Percentiles rank a stretch among this genome's conserved stretches.
phyloP scores from a whole-genome alignment of 1,140 invertebrate species.

The Hycleus cichorii region DNA sequence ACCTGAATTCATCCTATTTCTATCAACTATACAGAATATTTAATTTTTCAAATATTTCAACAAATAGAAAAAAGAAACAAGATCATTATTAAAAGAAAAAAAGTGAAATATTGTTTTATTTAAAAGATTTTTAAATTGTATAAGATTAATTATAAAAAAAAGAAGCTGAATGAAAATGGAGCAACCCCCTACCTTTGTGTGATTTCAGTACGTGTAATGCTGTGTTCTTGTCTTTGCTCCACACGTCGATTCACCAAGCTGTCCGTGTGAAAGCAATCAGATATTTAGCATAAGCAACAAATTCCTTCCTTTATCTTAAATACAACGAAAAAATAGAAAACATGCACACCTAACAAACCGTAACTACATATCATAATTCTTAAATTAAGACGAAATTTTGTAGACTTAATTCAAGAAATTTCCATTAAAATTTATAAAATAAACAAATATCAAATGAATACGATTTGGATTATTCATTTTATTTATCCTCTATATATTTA shows the following conservation, averaged over 20 bases:
- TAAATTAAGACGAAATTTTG: constrained; percentile 2
- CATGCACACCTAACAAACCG: too few species aligned
- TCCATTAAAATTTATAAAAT: too few species aligned
- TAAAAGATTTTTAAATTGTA: too few species aligned
- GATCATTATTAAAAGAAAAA: constrained; percentile 6
- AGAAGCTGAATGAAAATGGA: constrained; percentile 2
- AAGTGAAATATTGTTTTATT: background rate
- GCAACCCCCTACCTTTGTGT: constrained; percentile 52
- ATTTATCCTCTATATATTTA: too few species aligned
- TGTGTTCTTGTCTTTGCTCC: constrained; percentile 61
- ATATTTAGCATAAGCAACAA: constrained; percentile 26
- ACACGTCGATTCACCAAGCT: constrained; percentile 62
- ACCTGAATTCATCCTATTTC: too few species aligned
- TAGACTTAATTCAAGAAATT: too few species aligned
- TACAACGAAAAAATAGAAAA: too few species aligned
- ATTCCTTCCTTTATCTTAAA: too few species aligned
- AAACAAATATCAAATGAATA: too few species aligned
- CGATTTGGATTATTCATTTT: too few species aligned
- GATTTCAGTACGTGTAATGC: constrained; percentile 60
- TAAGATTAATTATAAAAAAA: constrained; percentile 8
- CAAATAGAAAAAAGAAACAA: constrained; percentile 3
- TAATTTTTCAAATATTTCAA: background rate
- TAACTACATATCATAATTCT: constrained; percentile 5
- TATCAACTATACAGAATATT: too few species aligned
- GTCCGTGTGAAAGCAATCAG: constrained; percentile 36